Base-by-base conservation (phyloP, 2,797 vertebrate species). In the Gouania willdenowi region DNA sequence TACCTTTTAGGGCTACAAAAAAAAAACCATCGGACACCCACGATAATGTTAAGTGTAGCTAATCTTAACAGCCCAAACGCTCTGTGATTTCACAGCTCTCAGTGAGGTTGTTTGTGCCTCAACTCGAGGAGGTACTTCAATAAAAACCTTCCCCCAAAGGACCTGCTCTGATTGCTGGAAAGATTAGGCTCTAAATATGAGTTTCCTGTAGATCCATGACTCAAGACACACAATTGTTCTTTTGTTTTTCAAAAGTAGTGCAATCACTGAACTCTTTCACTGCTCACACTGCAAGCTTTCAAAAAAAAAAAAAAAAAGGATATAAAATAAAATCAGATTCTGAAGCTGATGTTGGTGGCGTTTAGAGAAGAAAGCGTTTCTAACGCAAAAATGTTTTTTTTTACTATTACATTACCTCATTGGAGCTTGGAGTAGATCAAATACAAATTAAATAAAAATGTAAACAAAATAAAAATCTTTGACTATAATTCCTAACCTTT, bases 31-130 rank as follows among this genome's bases (percentile, higher is more conserved):
- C 53, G 59, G 34, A 66, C 37, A 41, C 20, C 40, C 42, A 11
- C 50, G 53, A 71, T 58, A 69, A n/a, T 56, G 63, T 72, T 57
- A 72, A 82, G 35, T 31, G 38, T 34, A 29, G 47, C 66, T 67
- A 47, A 71, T 58, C 48, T 38, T 37, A 63, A 74, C 50, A 48
- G 27, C 61, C 24, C 39, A 34, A 49, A 71, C 33, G 32, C 45
- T 49, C 21, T 24, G 16, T 44, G 5, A 43, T 68, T 72, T 49
- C 33, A 16, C 36, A 28, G 41, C 38, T 40, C 45, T 54, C 30
- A 43, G 34, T 2, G 37, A 52, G 44, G 40, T 26, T 30, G 36
- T 46, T 54, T 43, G 54, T 25, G 54, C 27, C 25, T 63, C 56
- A 31, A 39, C 49, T 51, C 3, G 13, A n/a, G 32, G 39, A 34